These are phyloP conservation scores for Chirona hameri DNA, from an alignment of 2,888 invertebrate species.

Conservation along the genomic window DNA sequence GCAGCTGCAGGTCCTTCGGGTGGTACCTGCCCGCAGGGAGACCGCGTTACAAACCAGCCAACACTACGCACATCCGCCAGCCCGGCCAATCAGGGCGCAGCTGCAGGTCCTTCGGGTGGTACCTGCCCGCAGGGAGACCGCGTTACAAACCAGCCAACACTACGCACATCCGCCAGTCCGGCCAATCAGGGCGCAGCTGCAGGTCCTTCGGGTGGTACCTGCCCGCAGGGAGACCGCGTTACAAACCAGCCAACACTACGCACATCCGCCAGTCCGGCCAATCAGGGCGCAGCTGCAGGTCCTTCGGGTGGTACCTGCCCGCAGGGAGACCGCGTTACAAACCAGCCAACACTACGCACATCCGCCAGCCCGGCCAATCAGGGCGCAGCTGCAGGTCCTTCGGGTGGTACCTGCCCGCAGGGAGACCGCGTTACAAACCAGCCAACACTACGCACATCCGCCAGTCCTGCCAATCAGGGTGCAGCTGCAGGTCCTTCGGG, in stretches of 20 bases:
- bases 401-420: constrained; percentile 59
- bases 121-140: constrained; percentile 52
- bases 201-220: constrained; percentile 72
- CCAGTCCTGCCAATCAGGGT: too few species aligned
- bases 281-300: constrained; percentile 79
- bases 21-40: constrained; percentile 56
- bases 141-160: too few species aligned
- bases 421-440: too few species aligned
- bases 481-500: constrained; percentile 68
- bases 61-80: too few species aligned
- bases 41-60: too few species aligned
- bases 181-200: constrained; percentile 78
- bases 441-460: too few species aligned
- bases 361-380: too few species aligned
- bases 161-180: too few species aligned
- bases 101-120: constrained; percentile 66
- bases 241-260: too few species aligned
- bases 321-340: too few species aligned
- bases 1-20: constrained; percentile 68
- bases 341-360: too few species aligned
- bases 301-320: constrained; percentile 64
- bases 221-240: constrained; percentile 36
- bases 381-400: constrained; percentile 70
- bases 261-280: too few species aligned
- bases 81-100: constrained; percentile 89